These are phyloP conservation scores for Tachystola acroxantha DNA, from an alignment of 2,888 invertebrate genomes.

Conservation along the genomic window DNA sequence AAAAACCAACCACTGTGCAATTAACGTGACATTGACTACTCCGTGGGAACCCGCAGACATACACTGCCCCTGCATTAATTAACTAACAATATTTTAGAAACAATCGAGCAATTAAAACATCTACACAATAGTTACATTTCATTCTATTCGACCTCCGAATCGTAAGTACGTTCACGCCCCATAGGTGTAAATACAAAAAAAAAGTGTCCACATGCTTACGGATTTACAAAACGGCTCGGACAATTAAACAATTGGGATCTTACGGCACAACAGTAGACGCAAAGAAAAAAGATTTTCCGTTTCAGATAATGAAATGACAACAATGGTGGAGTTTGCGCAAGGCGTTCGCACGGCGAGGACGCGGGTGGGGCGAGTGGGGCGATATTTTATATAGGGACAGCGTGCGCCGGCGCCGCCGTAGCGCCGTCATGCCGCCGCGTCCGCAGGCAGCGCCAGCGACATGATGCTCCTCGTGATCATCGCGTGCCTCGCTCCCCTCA, in stretches of 20 bases:
- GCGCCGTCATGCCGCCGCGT: slow-evolving; percentile 61
- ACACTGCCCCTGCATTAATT: slow-evolving; percentile 26
- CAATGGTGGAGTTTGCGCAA: slow-evolving; percentile 70
- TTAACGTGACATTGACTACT: slow-evolving; percentile 52
- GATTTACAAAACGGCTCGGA: slow-evolving; percentile 51
- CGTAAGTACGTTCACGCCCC: slow-evolving; percentile 14
- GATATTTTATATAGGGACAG: slow-evolving; percentile 72
- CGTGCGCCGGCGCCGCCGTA: slow-evolving; percentile 56
- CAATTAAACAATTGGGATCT: slow-evolving; percentile 73
- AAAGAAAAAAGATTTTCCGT: slow-evolving; percentile 76
- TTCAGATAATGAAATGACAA: slow-evolving; percentile 77
- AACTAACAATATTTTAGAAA: slow-evolving; percentile 37
- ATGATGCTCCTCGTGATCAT: slow-evolving; percentile 59
- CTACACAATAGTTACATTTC: slow-evolving; percentile 24
- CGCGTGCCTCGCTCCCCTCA: slow-evolving; percentile 45
- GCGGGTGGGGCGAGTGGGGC: slow-evolving; percentile 73
- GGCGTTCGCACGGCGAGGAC: slow-evolving; percentile 52
- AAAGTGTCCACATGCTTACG: slow-evolving; percentile 44
- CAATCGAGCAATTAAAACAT: slow-evolving; percentile 56
- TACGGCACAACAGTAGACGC: slow-evolving; percentile 54
- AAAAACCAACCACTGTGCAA: slow-evolving; percentile 25
- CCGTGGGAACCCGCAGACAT: slow-evolving; percentile 43
- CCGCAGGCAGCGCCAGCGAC: slow-evolving; percentile 45
- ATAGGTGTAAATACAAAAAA: slow-evolving; percentile 18
- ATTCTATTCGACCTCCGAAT: slow-evolving; percentile 29